Evolutionary conservation across 2,888 invertebrate genomes (phyloP), one percentile per base, ranked within the genome.

Genomic region (Celastrina argiolus): DNA sequence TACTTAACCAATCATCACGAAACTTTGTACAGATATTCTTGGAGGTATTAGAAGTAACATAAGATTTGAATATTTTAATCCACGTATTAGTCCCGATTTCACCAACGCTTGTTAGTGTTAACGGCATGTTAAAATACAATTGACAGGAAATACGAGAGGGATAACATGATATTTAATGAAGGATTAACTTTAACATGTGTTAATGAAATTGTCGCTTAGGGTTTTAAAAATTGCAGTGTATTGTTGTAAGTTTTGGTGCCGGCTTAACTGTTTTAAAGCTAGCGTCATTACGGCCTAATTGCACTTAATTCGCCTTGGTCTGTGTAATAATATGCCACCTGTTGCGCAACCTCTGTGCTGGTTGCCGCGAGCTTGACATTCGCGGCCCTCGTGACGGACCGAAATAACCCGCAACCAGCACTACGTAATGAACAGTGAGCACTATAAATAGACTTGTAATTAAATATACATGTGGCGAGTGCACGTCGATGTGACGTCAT

Each of bases 331-430:
- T 39, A 83, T 79, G 77, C 80, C 85, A 89, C 89, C 84, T 89
- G 89, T 90, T 88, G 87, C 81, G 80, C 73, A 80, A 82, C 81
- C 76, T 76, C 76, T 76, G 77, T 78, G 80, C 82, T 81, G 83
- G 79, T 82, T 78, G 81, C 82, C 82, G 83, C 87, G 87, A 85
- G 89, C 88, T 89, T 89, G 90, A 90, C 90, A 88, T 90, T 90
- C 84, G 81, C 82, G 79, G 81, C 80, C 78, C 84, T 84, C 83
- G 87, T 86, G 87, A 87, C 87, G 82, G 80, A 88, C 88, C 85
- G 81, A 90, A 90, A 89, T 91, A 89, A 84, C 84, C 81, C 81
- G 80, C 86, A 80, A 88, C 84, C 86, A 51, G 87, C 88, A 84
- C 83, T 81, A 84, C 84, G 87, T 86, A 86, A 87, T 85, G 83